Conservation (phyloP, 2,888 invertebrate species). For the Drosophila infuscata region DNA sequence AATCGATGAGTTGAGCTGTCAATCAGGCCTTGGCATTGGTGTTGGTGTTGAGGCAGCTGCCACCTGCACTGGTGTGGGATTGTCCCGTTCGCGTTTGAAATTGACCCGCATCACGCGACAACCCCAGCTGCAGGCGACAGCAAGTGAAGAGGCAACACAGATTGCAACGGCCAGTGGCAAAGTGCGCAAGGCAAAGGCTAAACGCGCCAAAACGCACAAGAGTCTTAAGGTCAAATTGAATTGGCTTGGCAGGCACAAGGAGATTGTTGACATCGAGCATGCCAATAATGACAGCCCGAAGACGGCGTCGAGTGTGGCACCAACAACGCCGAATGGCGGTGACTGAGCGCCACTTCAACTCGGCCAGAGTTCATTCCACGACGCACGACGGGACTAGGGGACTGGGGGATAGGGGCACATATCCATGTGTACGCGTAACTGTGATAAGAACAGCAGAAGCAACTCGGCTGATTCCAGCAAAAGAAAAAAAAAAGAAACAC, state of each 20-base stretch:
- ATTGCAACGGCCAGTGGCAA: slow-evolving; percentile 51
- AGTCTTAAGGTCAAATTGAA: slow-evolving; percentile 65
- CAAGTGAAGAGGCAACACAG: slow-evolving; percentile 17
- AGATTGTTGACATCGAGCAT: slow-evolving; percentile 13
- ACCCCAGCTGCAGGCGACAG: slow-evolving; percentile 10
- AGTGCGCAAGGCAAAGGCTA: slow-evolving; percentile 69
- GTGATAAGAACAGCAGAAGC: slow-evolving; percentile 69
- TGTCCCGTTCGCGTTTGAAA: slow-evolving; percentile 66
- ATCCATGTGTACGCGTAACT: slow-evolving; percentile 54
- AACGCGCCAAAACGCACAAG: slow-evolving; percentile 56
- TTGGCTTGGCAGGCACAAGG: slow-evolving; percentile 68
- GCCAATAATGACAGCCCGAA: slow-evolving; percentile 36
- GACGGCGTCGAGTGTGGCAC: slow-evolving; percentile 29
- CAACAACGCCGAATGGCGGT: slow-evolving; percentile 42
- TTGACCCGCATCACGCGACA: slow-evolving; percentile 76
- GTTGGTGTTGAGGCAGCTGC: neutral
- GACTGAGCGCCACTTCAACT: slow-evolving; percentile 48
- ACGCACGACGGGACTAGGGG: slow-evolving; percentile 7
- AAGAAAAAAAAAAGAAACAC: slow-evolving; percentile 6
- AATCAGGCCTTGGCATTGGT: slow-evolving; percentile 34
- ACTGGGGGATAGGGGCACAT: neutral
- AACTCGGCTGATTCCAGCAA: slow-evolving; percentile 51
- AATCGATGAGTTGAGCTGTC: slow-evolving; percentile 71
- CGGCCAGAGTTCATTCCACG: slow-evolving; percentile 41
- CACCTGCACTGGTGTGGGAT: slow-evolving; percentile 15